These are phyloP conservation scores for Cranoglanis bouderius DNA, from an alignment of 2,113 vertebrate genomes.

Conservation along the genomic window DNA sequence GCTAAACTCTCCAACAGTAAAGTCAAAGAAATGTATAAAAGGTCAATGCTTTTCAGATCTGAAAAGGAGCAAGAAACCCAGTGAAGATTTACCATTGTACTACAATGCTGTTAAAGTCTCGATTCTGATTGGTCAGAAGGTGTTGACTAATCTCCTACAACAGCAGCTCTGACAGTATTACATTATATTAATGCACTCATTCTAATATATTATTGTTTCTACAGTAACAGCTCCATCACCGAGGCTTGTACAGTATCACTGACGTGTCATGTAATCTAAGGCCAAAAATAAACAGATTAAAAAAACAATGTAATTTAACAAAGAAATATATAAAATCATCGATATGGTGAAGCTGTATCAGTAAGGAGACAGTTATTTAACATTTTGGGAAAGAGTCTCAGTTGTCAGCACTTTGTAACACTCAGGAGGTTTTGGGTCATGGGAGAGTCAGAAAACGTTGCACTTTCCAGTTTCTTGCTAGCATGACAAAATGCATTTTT, in stretches of 20 bases:
- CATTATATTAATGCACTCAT: neutral
- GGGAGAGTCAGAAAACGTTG: neutral
- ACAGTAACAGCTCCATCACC: neutral
- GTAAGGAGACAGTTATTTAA: neutral
- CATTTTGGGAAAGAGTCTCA: neutral
- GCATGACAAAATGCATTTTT: neutral
- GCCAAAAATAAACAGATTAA: neutral
- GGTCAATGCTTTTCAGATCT: neutral
- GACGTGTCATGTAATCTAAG: neutral
- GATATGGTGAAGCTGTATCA: neutral
- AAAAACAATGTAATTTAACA: neutral
- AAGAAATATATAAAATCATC: neutral
- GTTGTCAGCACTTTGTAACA: neutral
- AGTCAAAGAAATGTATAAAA: slow-evolving; percentile 35
- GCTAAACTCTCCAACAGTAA: slow-evolving; percentile 9
- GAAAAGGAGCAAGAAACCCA: neutral
- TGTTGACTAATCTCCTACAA: neutral
- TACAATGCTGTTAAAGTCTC: neutral
- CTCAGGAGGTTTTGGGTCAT: neutral
- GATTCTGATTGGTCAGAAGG: slow-evolving; percentile 1
- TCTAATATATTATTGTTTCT: neutral
- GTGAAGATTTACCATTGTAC: neutral
- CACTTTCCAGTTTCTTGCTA: neutral
- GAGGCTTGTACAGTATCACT: too few relatives aligned
- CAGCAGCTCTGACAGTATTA: neutral